Percentiles rank a stretch among this genome's conserved stretches.
phyloP scores from a whole-genome alignment of 2,113 vertebrate species.

The Microcebus griseorufus region DNA sequence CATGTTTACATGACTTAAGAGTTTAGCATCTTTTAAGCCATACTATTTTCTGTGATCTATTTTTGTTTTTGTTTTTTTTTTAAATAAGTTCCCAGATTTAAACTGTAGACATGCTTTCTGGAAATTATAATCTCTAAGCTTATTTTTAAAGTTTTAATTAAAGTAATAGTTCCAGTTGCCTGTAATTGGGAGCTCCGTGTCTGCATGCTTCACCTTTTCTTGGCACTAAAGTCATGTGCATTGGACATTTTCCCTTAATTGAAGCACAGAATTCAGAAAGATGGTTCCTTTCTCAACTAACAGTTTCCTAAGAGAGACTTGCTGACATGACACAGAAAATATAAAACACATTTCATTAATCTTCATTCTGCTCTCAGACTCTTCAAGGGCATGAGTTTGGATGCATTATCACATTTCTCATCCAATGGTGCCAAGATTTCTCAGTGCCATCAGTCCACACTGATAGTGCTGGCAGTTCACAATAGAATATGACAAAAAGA shows the following conservation, averaged over 20 bases:
- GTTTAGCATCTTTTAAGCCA: neutral
- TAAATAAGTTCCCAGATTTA: constrained; percentile 14
- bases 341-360: neutral
- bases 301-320: neutral
- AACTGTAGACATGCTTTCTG: neutral
- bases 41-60: neutral
- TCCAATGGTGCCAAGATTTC: neutral
- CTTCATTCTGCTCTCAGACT: neutral
- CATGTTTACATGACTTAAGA: neutral
- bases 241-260: neutral
- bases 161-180: neutral
- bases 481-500: neutral
- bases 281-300: neutral
- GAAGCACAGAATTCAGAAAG: constrained; percentile 6
- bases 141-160: constrained; percentile 16
- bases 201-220: neutral
- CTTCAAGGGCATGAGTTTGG: neutral
- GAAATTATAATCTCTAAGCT: constrained; percentile 18
- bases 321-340: neutral
- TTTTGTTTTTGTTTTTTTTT: neutral
- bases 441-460: neutral
- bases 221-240: neutral
- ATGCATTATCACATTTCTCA: neutral
- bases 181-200: neutral
- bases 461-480: neutral